Evolutionary conservation across 2,888 invertebrate species (phyloP).

Genomic region (Disparrhopalites patrizii): DNA sequence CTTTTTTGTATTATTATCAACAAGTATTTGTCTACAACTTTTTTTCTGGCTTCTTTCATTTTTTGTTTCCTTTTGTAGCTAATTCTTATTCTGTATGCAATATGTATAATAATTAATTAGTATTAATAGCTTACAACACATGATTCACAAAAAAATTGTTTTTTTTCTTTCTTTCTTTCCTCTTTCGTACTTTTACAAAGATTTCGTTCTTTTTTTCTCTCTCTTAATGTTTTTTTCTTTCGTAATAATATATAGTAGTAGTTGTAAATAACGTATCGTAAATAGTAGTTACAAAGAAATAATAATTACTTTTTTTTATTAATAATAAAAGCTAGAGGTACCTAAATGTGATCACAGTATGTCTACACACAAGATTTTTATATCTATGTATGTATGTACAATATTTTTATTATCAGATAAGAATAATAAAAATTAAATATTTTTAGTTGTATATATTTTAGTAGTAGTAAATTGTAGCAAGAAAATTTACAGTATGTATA

Average conservation of each 20-base stretch:
- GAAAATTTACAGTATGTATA: too few species aligned
- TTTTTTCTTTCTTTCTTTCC: not conserved
- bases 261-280: not conserved
- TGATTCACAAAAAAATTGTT: not conserved
- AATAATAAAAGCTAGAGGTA: conserved; percentile 32
- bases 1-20: not conserved
- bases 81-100: not conserved
- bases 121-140: not conserved
- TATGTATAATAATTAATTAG: not conserved
- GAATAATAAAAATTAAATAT: not conserved
- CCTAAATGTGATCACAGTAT: conserved; percentile 42
- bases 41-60: not conserved
- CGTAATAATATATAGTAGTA: not conserved
- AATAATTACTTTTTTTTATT: conserved; percentile 1
- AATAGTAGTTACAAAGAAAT: not conserved
- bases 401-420: conserved; percentile 3
- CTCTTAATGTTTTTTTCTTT: not conserved
- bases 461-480: not conserved
- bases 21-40: not conserved
- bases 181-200: not conserved
- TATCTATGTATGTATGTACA: conserved; percentile 36
- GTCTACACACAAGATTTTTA: conserved; percentile 40
- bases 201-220: not conserved
- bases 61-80: not conserved
- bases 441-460: too few species aligned